phyloP scores from a whole-genome alignment of 2,113 vertebrate genomes.

The Proteles cristata region DNA sequence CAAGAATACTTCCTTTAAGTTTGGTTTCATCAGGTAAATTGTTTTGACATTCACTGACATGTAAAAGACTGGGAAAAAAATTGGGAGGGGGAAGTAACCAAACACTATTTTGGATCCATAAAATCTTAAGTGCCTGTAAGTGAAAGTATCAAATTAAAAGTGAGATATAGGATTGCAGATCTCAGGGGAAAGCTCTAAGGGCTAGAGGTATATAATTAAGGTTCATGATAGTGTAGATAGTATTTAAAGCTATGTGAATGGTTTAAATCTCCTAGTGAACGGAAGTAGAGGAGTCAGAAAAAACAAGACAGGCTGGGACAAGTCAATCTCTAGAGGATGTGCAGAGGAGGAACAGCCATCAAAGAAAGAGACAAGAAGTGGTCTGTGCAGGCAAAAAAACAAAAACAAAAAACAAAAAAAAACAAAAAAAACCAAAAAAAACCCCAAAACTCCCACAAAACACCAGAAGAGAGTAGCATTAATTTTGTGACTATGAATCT shows the following conservation, averaged over 20 bases:
- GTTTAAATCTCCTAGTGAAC: neutral
- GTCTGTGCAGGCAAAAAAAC: neutral
- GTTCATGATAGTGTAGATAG: neutral
- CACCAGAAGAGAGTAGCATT: neutral
- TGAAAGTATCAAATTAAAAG: neutral
- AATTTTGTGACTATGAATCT: neutral
- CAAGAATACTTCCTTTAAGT: neutral
- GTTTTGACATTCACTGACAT: neutral
- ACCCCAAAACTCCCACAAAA: neutral
- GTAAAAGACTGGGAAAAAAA: neutral
- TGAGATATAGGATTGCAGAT: neutral
- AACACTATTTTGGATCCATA: neutral
- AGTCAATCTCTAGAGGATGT: neutral
- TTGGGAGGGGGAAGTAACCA: neutral
- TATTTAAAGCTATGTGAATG: neutral
- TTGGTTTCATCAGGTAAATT: neutral
- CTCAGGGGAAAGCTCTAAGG: neutral
- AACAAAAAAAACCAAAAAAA: neutral
- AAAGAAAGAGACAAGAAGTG: neutral
- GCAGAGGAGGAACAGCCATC: neutral
- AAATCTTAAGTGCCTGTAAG: neutral
- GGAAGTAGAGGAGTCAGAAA: neutral
- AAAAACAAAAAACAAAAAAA: no score
- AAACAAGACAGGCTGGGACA: neutral
- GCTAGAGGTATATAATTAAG: neutral